Percentiles rank a stretch among this genome's conserved stretches.
phyloP scores from a whole-genome alignment of 2,888 invertebrate species.

The Drosophila phalerata region DNA sequence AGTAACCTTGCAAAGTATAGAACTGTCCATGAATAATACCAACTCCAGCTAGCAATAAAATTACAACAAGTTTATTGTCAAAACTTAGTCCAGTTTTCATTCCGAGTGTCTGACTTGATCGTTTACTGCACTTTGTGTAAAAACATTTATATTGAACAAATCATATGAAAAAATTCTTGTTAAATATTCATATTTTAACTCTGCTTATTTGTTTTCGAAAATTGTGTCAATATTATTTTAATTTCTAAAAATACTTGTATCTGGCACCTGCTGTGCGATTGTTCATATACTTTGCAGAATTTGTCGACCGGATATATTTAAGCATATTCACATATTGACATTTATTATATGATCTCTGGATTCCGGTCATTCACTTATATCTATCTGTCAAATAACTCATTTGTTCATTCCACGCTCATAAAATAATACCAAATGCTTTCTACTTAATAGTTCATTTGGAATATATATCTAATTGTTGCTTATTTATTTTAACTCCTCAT shows the following conservation, averaged over 20 bases:
- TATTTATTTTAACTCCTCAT: no score
- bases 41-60: slow-evolving; percentile 32
- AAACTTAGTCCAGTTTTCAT: slow-evolving; percentile 41
- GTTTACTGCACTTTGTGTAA: slow-evolving; percentile 31
- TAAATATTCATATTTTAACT: slow-evolving; percentile 17
- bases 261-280: slow-evolving; percentile 22
- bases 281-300: not conserved
- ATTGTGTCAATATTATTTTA: slow-evolving; percentile 46
- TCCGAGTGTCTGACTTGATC: slow-evolving; percentile 18
- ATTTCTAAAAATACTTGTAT: slow-evolving; percentile 34
- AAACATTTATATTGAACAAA: slow-evolving; percentile 32
- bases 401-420: not conserved
- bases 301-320: slow-evolving; percentile 4
- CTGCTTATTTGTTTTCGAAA: slow-evolving; percentile 42
- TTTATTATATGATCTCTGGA: not conserved
- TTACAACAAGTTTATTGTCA: slow-evolving; percentile 24
- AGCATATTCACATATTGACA: not conserved
- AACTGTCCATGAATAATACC: slow-evolving; percentile 37
- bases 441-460: no score
- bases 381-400: not conserved
- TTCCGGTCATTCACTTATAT: not conserved
- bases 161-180: slow-evolving; percentile 5
- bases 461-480: no score
- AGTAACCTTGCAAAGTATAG: slow-evolving; percentile 39
- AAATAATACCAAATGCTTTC: no score